Conservation (phyloP, 2,797 vertebrate genomes). For the Pyrrhura leucotis region DNA sequence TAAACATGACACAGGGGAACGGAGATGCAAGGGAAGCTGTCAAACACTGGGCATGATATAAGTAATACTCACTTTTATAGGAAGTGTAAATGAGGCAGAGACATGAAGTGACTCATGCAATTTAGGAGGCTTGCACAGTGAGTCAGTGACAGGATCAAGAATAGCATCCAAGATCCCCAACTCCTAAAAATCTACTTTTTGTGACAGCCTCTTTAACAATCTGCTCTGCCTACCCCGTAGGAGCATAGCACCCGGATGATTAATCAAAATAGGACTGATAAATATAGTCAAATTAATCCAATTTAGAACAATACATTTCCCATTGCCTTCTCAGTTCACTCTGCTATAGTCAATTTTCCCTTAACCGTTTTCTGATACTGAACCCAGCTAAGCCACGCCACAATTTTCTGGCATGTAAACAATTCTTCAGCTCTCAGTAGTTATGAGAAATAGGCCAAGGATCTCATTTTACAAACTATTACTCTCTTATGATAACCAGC, state of each 20-base stretch:
- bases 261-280: neutral
- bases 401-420: neutral
- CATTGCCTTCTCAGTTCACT: neutral
- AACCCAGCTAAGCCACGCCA: neutral
- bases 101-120: neutral
- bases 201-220: conserved; percentile 10
- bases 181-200: neutral
- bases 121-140: neutral
- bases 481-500: neutral
- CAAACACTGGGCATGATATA: neutral
- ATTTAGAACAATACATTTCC: neutral
- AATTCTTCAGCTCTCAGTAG: neutral
- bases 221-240: neutral
- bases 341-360: neutral
- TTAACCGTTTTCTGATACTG: fast-evolving
- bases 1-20: neutral
- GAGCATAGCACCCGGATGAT: neutral
- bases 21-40: neutral
- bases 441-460: neutral
- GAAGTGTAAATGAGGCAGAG: conserved; percentile 30
- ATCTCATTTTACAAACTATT: neutral
- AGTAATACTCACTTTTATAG: neutral
- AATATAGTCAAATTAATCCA: neutral
- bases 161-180: conserved; percentile 11
- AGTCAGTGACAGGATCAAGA: conserved; percentile 11